Conservation (phyloP, 2,113 vertebrate species). For the Tamias sibiricus region DNA sequence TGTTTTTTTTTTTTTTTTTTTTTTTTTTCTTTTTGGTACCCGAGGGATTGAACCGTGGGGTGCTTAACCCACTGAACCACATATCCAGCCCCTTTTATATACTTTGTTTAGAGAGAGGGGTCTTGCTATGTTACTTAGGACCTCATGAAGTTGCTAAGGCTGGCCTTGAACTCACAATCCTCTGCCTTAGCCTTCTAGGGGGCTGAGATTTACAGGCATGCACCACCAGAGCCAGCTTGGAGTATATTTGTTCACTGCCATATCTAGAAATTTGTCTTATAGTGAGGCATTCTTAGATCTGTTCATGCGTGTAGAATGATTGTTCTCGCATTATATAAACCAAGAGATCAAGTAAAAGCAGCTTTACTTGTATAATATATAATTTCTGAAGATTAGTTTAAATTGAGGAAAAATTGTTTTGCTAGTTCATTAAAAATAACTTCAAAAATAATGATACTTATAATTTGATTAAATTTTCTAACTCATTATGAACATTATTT, state of each 20-base stretch:
- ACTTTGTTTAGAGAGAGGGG: too few species aligned
- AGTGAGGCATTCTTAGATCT: background rate
- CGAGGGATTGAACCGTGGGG: too few species aligned
- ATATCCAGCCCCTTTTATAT: too few species aligned
- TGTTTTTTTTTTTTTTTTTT: too few species aligned
- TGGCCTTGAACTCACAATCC: too few species aligned
- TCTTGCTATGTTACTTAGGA: too few species aligned
- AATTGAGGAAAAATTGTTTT: background rate
- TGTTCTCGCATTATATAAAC: background rate
- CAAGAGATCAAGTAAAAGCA: background rate
- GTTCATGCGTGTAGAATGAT: background rate
- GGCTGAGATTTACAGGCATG: too few species aligned
- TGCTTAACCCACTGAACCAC: too few species aligned
- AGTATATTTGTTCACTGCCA: background rate
- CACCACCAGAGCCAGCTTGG: background rate
- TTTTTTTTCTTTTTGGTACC: too few species aligned
- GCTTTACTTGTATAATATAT: background rate
- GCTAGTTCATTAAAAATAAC: background rate
- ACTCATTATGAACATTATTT: background rate
- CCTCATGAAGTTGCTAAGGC: too few species aligned
- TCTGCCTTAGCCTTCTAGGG: too few species aligned
- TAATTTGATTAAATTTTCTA: background rate
- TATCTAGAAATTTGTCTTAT: background rate
- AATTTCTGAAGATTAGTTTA: background rate
- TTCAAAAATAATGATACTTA: background rate